These are phyloP conservation scores for Hybognathus amarus DNA, from an alignment of 2,797 vertebrate species.

Conservation along the genomic window DNA sequence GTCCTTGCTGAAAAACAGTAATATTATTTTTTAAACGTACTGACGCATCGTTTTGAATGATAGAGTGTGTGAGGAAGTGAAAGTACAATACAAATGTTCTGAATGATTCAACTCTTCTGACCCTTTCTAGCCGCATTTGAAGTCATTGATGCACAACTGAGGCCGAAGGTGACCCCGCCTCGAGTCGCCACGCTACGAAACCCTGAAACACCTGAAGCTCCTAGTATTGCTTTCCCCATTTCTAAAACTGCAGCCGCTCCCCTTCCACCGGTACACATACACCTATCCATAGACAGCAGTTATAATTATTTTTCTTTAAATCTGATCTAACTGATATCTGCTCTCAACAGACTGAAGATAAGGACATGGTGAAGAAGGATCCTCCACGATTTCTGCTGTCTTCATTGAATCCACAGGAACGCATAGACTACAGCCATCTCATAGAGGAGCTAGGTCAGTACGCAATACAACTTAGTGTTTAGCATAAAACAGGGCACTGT, in stretches of 20 bases:
- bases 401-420: conserved; percentile 94
- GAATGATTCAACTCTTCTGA: neutral
- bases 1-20: neutral
- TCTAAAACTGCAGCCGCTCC: conserved; percentile 84
- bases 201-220: conserved; percentile 83
- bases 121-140: conserved; percentile 80
- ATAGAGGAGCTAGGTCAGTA: conserved; percentile 93
- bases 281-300: neutral
- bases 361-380: conserved; percentile 70
- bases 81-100: conserved; percentile 46
- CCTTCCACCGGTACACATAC: conserved; percentile 76
- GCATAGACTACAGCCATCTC: conserved; percentile 94
- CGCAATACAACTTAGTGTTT: neutral
- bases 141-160: conserved; percentile 72
- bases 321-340: conserved; percentile 40
- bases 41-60: neutral
- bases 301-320: neutral
- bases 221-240: conserved; percentile 87
- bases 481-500: neutral
- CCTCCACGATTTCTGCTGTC: conserved; percentile 91
- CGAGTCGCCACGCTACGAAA: conserved; percentile 68
- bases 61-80: neutral
- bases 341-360: conserved; percentile 71
- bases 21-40: neutral
- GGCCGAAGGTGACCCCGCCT: conserved; percentile 61